Conservation (phyloP, 2,113 vertebrate species). For the Pterocles gutturalis region DNA sequence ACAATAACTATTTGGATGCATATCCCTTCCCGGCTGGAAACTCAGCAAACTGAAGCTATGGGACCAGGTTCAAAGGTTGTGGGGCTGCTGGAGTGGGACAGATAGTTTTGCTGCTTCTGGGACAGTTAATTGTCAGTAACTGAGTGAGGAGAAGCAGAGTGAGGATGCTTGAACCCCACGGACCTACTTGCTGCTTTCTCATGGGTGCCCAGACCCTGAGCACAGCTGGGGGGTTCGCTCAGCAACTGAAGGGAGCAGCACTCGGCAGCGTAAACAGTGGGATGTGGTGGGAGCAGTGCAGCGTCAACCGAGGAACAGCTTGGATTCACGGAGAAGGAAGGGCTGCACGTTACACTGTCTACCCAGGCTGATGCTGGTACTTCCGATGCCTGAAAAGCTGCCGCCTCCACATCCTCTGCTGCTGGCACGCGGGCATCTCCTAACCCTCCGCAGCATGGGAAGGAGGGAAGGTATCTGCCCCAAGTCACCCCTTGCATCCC, state of each 20-base stretch:
- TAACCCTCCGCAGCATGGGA: background rate
- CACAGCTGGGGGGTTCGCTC: background rate
- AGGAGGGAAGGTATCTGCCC: background rate
- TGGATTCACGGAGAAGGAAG: slow-evolving; percentile 58
- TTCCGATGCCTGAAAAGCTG: slow-evolving; percentile 72
- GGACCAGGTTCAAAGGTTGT: background rate
- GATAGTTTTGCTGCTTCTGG: background rate
- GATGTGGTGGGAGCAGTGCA: slow-evolving; percentile 38
- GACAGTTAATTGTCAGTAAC: background rate
- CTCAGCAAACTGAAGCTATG: background rate
- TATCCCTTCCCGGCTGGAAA: background rate
- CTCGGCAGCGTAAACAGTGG: background rate
- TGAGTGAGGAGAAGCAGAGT: background rate
- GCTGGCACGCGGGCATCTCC: slow-evolving; percentile 11
- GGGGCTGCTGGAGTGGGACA: background rate
- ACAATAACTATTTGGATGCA: background rate
- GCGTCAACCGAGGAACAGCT: slow-evolving; percentile 71
- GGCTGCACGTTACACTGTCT: slow-evolving; percentile 70
- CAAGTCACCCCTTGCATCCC: background rate
- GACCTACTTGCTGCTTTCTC: background rate
- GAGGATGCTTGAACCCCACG: background rate
- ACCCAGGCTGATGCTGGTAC: slow-evolving; percentile 66
- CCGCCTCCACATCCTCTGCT: slow-evolving; percentile 72
- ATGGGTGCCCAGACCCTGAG: background rate
- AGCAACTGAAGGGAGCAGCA: slow-evolving; percentile 65